Percentiles rank a stretch among this genome's conserved stretches.
Evolutionary conservation across 2,797 vertebrate species (phyloP).

Genomic region (Sebastes itinus): DNA sequence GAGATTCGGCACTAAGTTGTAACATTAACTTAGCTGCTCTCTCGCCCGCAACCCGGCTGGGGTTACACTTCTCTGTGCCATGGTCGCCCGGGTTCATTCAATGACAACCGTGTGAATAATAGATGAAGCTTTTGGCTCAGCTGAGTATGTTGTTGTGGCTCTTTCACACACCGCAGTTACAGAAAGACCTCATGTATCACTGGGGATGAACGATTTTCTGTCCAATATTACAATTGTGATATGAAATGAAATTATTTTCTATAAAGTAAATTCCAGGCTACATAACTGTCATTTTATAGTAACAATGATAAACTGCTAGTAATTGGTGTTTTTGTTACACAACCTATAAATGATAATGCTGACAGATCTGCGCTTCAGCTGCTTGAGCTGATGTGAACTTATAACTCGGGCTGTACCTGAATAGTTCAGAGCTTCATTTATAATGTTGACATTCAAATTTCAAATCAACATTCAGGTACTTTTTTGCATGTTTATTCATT

Average conservation of each 20-base stretch:
- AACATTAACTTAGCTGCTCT: slow-evolving; percentile 6
- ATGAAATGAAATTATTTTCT: background rate
- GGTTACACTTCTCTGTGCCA: slow-evolving; percentile 23
- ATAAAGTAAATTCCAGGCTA: background rate
- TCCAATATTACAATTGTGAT: background rate
- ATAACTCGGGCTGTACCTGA: background rate
- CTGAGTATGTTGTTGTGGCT: slow-evolving; percentile 38
- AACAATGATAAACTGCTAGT: background rate
- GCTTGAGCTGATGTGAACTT: background rate
- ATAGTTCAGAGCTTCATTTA: background rate
- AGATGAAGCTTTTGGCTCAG: slow-evolving; percentile 50
- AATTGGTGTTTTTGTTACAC: background rate
- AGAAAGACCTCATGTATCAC: background rate
- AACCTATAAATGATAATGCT: background rate
- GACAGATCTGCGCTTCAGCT: background rate
- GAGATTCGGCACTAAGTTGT: slow-evolving; percentile 4
- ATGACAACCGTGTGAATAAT: slow-evolving; percentile 68
- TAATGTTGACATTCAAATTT: background rate
- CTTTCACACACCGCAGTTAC: slow-evolving; percentile 26
- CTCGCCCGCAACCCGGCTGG: slow-evolving; percentile 14
- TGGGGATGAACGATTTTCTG: background rate
- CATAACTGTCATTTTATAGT: background rate
- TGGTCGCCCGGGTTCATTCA: slow-evolving; percentile 40
- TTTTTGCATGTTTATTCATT: background rate
- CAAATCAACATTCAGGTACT: background rate